Evolutionary conservation across 1,140 invertebrate genomes (phyloP), one percentile per base, ranked within the genome.

Genomic region (Pseudoatta argentina): DNA sequence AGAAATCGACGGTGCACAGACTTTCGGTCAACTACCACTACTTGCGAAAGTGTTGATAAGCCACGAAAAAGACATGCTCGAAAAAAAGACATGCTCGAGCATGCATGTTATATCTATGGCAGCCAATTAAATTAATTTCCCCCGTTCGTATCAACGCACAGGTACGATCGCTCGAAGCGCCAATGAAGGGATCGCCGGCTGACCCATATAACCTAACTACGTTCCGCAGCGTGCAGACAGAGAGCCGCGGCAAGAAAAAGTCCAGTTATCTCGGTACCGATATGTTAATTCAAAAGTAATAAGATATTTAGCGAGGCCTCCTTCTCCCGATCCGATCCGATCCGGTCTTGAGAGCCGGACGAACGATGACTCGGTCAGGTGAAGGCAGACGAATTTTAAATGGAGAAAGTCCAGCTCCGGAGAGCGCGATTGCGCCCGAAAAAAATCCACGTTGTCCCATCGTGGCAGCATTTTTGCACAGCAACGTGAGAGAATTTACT

Each of bases 261-360:
- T 91, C 90, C 90, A 87, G 90, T 91, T 91, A 91, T 82, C 82
- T 87, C 59, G 89, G 85, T 90, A 91, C 87, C 87, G 89, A 91
- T 91, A 91, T 91, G 89, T 91, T 91, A 91, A 91, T 91, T 91
- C 89, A 91, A 91, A 91, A 91, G 91, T 91, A 91, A 91, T 91
- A 91, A 88, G 91, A 82, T 90, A 91, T 91, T 91, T 91, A 91
- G 91, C 90, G 85, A 87, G 91, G 81, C 91, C 91, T 91, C 88
- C 76, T 91, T 91, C 75, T 75, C 87, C 83, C 81, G 83, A 90
- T 90, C 78, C 87, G 88, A 88, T 89, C 88, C 30, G 88, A 88
- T 89, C 88, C 30, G n/a, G 63, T 69, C 53, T 75, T 21, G 55
- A 44, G 55, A 75, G 86, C 57, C 57, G 86, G 67, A 85, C 86